Conservation (phyloP, 1,140 invertebrate genomes). For the Drosophila biarmipes region DNA sequence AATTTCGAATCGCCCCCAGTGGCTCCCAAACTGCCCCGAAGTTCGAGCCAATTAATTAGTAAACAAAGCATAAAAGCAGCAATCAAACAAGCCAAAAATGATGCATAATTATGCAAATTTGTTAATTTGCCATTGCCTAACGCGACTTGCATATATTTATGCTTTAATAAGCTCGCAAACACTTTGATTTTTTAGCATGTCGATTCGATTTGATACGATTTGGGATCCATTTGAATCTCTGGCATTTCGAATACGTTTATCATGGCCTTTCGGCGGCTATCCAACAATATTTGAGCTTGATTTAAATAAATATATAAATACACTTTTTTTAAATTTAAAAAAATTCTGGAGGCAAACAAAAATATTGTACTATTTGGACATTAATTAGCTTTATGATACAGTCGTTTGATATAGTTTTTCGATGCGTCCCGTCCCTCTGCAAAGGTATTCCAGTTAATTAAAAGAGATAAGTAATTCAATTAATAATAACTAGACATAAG, state of each 20-base stretch:
- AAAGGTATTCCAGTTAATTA: no score
- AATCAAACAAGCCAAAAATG: constrained; percentile 62
- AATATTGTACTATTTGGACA: no score
- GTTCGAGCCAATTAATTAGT: constrained; percentile 69
- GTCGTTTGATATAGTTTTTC: no score
- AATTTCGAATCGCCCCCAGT: constrained; percentile 20
- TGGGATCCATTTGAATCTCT: constrained; percentile 6
- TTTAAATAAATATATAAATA: background rate
- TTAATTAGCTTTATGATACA: no score
- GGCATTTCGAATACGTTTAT: constrained; percentile 10
- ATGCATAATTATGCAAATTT: constrained; percentile 79
- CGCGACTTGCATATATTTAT: constrained; percentile 62
- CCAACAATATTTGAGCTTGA: background rate
- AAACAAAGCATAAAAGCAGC: constrained; percentile 75
- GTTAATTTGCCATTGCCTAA: constrained; percentile 64
- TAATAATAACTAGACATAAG: background rate
- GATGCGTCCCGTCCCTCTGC: no score
- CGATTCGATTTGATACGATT: constrained; percentile 10
- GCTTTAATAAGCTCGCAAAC: constrained; percentile 39
- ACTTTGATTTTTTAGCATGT: constrained; percentile 37
- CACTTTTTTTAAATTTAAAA: no score
- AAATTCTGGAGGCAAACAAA: background rate
- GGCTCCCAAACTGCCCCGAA: constrained; percentile 37
- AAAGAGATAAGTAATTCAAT: background rate
- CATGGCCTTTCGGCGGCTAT: constrained; percentile 9